A percentile compares a stretch with the other conserved stretches of the same genome.
Evolutionary conservation across 2,888 invertebrate genomes (phyloP).

Genomic region (Scaptomyza parva): DNA sequence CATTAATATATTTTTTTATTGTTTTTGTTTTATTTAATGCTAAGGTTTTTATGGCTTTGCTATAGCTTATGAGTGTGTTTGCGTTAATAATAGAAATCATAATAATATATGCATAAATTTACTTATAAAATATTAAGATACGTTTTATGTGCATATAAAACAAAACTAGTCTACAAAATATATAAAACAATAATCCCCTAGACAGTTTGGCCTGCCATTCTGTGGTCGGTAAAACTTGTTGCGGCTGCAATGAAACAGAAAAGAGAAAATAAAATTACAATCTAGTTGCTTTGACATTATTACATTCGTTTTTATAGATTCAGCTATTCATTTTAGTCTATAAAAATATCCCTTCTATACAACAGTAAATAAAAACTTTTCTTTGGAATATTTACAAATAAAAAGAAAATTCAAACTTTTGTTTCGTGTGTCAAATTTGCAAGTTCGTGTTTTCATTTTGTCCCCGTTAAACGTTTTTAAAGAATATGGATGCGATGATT

Average conservation of each 20-base stretch:
- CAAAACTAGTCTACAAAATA: conserved; percentile 42
- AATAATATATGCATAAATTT: conserved; percentile 23
- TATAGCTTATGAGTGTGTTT: conserved; percentile 30
- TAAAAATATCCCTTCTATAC: background rate
- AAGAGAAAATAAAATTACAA: conserved; percentile 1
- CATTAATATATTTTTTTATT: conserved; percentile 30
- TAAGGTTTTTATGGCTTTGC: conserved; percentile 41
- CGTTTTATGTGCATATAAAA: conserved; percentile 50
- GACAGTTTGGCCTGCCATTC: conserved; percentile 81
- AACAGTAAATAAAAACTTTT: background rate
- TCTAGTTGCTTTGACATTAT: conserved; percentile 1
- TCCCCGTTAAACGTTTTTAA: background rate
- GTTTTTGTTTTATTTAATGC: conserved; percentile 23
- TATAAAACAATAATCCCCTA: conserved; percentile 57
- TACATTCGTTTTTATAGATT: no score
- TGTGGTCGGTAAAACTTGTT: conserved; percentile 74
- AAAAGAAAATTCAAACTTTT: background rate
- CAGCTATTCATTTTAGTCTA: background rate
- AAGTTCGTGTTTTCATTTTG: conserved; percentile 1
- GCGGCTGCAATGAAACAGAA: conserved; percentile 50
- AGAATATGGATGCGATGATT: conserved; percentile 55
- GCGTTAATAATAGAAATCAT: no score
- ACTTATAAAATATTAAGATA: conserved; percentile 31
- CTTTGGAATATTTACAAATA: conserved; percentile 5
- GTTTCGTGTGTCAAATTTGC: background rate